phyloP scores from a whole-genome alignment of 2,113 vertebrate genomes.

The Dicerorhinus sumatrensis region DNA sequence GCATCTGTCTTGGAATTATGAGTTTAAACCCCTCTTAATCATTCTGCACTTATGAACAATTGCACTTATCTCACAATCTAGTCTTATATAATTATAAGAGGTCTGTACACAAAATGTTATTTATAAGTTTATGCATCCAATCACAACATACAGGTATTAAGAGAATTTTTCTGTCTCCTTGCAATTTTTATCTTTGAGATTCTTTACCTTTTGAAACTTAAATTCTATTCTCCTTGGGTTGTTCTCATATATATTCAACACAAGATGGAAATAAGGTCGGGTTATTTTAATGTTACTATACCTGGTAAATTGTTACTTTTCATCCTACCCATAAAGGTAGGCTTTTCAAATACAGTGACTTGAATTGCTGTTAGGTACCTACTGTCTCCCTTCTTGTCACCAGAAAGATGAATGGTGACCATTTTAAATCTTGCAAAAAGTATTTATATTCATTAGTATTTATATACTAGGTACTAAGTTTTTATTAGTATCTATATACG shows the following conservation, averaged over 20 bases:
- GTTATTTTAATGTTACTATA: neutral
- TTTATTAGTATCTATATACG: neutral
- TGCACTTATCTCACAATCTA: no score
- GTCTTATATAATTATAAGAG: no score
- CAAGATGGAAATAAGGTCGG: neutral
- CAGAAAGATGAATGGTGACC: conserved; percentile 70
- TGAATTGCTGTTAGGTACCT: conserved; percentile 54
- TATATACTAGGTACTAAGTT: neutral
- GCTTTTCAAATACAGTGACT: conserved; percentile 64
- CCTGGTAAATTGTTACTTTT: conserved; percentile 74
- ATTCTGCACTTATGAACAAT: no score
- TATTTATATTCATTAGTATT: neutral
- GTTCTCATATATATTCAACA: neutral
- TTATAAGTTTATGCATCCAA: no score
- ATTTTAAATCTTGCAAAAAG: conserved; percentile 73
- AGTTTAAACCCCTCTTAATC: no score
- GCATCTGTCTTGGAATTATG: no score
- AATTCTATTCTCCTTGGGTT: neutral
- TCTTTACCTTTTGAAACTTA: no score
- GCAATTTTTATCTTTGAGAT: no score
- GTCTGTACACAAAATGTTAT: no score
- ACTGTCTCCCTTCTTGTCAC: conserved; percentile 71
- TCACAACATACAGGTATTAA: no score
- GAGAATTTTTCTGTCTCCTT: no score
- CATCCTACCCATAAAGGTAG: conserved; percentile 74